These are phyloP conservation scores for Limonius californicus DNA, from an alignment of 1,140 invertebrate genomes.

Conservation along the genomic window DNA sequence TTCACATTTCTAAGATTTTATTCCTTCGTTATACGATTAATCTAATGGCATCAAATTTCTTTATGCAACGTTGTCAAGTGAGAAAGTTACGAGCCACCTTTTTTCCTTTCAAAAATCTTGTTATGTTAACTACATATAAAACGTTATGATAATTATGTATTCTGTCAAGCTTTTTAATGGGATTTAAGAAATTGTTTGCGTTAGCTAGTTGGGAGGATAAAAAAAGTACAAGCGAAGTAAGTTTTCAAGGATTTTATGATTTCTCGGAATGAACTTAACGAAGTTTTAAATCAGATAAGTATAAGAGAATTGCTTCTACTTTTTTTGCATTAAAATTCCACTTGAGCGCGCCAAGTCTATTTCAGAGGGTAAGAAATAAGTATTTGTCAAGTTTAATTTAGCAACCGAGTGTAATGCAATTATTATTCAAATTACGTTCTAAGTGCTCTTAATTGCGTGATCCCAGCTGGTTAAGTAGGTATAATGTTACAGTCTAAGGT, in stretches of 20 bases:
- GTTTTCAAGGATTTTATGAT: neutral
- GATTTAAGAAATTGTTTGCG: no score
- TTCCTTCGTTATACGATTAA: no score
- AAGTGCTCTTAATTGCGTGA: constrained; percentile 26
- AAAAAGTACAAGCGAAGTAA: neutral
- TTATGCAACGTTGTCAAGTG: no score
- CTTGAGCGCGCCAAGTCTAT: constrained; percentile 5
- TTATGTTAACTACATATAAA: no score
- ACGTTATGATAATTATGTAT: no score
- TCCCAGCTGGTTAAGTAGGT: constrained; percentile 22
- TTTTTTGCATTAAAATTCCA: constrained; percentile 22
- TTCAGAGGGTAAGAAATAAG: constrained; percentile 15
- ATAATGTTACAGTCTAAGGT: constrained; percentile 23
- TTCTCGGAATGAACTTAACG: constrained; percentile 17
- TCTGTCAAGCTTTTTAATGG: no score
- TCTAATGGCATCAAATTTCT: no score
- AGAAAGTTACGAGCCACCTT: no score
- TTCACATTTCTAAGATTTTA: no score
- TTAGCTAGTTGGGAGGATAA: neutral
- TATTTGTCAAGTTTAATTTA: constrained; percentile 25
- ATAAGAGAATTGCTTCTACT: constrained; percentile 14
- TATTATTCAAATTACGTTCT: constrained; percentile 22
- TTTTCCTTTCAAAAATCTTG: no score
- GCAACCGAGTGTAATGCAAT: constrained; percentile 20
- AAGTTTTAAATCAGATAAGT: constrained; percentile 27